Base-by-base conservation (phyloP, 2,797 vertebrate genomes). In the Pangasius macronema region DNA sequence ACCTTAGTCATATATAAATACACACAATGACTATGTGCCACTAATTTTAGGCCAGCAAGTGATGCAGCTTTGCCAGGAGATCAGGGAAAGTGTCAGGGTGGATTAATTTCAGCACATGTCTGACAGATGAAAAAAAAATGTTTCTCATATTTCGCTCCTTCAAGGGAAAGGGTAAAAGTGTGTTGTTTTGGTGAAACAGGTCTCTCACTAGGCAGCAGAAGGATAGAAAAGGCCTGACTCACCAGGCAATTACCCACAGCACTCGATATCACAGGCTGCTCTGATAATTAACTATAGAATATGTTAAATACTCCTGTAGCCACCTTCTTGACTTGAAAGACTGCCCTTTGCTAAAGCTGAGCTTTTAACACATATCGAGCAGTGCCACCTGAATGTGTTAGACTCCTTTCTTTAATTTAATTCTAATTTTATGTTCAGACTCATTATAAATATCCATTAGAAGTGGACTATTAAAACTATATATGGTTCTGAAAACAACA, bases 71-170 rank as follows among this genome's bases (percentile, higher is more conserved):
- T 82, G 82, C 82, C 86, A 83, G 51, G 67, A 89, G 89, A 87
- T 84, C 46, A 85, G 77, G 70, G 51, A 42, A 61, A 79, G 63
- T 89, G 90, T 86, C 87, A 87, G 85, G 30, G 73, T 72, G 85
- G 85, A 89, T 91, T 90, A 85, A 90, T 88, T 85, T 90, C 84
- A 90, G 84, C 57, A 61, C 73, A 59, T 51, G 70, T 53, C 82
- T 84, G 88, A 89, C 82, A 82, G 87, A 87, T 89, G 85, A 89
- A 4, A n/a, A 81, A 76, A 63, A 18, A 87, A 59, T 72, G 61
- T 59, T 86, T 53, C 42, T 84, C 85, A 73, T 51, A 61, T 82
- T 87, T 24, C 85, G 86, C 80, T 86, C 83, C 67, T 87, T 84
- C 49, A 85, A 87, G 82, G 84, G 67, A 88, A 89, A 91, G 89